phyloP scores from a whole-genome alignment of 2,888 invertebrate species.

The Matsumyia berberina region DNA sequence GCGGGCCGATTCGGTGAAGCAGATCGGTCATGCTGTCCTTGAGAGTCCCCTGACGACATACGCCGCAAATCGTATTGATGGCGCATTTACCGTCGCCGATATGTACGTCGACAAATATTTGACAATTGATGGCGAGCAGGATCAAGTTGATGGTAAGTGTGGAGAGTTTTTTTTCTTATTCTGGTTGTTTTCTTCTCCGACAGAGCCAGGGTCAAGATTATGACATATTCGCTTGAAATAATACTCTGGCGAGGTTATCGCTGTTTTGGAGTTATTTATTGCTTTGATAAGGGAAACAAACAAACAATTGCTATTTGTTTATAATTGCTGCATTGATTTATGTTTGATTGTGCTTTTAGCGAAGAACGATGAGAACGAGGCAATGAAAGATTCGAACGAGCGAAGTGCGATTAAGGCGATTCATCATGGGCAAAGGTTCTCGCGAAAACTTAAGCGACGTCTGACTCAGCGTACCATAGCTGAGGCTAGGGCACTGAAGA shows the following conservation, averaged over 20 bases:
- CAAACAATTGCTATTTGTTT: constrained; percentile 35
- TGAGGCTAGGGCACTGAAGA: constrained; percentile 92
- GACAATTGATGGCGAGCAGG: constrained; percentile 87
- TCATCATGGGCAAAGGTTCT: constrained; percentile 91
- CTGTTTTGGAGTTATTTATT: constrained; percentile 48
- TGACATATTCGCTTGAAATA: background rate
- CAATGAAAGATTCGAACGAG: constrained; percentile 77
- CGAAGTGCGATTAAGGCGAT: constrained; percentile 89
- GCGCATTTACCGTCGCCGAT: constrained; percentile 91
- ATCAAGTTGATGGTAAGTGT: constrained; percentile 87
- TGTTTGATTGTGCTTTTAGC: constrained; percentile 38
- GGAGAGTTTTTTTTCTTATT: background rate
- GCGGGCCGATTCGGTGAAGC: constrained; percentile 93
- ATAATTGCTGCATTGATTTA: constrained; percentile 48
- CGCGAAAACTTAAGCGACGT: constrained; percentile 90
- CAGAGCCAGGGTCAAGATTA: constrained; percentile 10
- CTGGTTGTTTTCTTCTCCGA: background rate
- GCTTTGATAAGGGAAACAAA: constrained; percentile 34
- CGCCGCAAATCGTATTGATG: constrained; percentile 90
- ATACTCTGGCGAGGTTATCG: constrained; percentile 77
- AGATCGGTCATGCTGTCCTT: constrained; percentile 89
- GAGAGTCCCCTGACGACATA: constrained; percentile 89
- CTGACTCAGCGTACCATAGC: constrained; percentile 91
- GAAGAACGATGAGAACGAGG: constrained; percentile 69
- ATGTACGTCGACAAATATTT: constrained; percentile 93